Evolutionary conservation across 2,113 vertebrate species (phyloP).

Genomic region (Copsychus sechellarum): DNA sequence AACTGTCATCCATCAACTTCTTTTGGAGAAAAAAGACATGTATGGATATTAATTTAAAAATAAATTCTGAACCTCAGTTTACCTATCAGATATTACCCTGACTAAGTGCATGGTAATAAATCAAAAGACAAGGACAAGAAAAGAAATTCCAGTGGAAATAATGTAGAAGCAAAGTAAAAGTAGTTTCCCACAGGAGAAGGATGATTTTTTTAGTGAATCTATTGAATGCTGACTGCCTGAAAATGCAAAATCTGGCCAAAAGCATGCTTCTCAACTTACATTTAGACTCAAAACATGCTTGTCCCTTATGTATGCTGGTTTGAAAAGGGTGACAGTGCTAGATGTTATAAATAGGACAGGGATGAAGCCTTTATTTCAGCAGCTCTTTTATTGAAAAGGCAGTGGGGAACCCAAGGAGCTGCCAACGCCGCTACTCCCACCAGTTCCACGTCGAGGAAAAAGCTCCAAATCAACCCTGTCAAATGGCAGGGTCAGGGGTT

Average conservation of each 20-base stretch:
- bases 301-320: not conserved
- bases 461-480: too few species aligned
- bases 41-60: not conserved
- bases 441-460: too few species aligned
- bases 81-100: not conserved
- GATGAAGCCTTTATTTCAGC: too few species aligned
- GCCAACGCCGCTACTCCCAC: too few species aligned
- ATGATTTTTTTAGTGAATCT: not conserved
- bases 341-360: too few species aligned
- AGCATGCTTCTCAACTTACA: not conserved
- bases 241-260: not conserved
- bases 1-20: not conserved
- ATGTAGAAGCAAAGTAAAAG: not conserved
- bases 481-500: too few species aligned
- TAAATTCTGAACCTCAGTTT: not conserved
- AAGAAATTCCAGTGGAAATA: not conserved
- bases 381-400: too few species aligned
- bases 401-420: too few species aligned
- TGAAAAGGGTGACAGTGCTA: not conserved
- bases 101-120: not conserved
- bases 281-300: not conserved
- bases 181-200: not conserved
- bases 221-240: not conserved
- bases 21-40: not conserved
- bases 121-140: not conserved